Base-by-base conservation (phyloP, 2,113 vertebrate genomes). In the Egretta garzetta region DNA sequence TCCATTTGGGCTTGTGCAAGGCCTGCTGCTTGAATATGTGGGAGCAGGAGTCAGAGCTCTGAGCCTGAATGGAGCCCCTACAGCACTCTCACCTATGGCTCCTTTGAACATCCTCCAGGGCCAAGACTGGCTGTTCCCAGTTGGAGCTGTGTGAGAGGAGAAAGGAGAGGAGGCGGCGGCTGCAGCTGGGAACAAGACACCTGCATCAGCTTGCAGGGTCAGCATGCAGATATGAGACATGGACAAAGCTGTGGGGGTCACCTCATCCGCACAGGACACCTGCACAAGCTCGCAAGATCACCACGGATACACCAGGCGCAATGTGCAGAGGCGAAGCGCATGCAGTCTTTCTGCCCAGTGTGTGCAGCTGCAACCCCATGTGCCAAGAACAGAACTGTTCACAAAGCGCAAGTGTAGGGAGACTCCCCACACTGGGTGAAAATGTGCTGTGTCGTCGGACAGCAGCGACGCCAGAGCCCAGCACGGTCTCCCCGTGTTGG, bases 401-500 rank as follows among this genome's bases (percentile, higher is more conserved):
- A 59, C 35, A 72, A 62, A 56, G n/a, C 4, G 4, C 32, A 20
- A 35, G 73, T 4, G 18, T 30, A 37, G 70, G 45, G 37, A 37
- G 22, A 53, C 35, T 27, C 21, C 47, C 56, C 26, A 6, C 24
- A 3, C 3, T 4, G 50, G 27, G 37, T 37, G 73, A 35, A 33
- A 45, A n/a, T 2, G 2, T n/a, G 71, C 28, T 1, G 0, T 14
- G 62, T 14, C 0, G 1, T 39, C 0, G 0, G n/a, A 14, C 18
- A 20, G 55, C 13, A 14, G 33, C 5, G 3, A 41, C 7, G 39
- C 28, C 20, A 55, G 39, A 49, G 56, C 71, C 58, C 32, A 21
- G 56, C 12, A 14, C 37, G n/a, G n/a, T 28, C 32, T 23, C 43
- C 47, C 35, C 27, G 3, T 4, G 30, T 0, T 28, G 50, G 55